Evolutionary conservation across 1,140 invertebrate species (phyloP).

Genomic region (Drosophila nasuta): DNA sequence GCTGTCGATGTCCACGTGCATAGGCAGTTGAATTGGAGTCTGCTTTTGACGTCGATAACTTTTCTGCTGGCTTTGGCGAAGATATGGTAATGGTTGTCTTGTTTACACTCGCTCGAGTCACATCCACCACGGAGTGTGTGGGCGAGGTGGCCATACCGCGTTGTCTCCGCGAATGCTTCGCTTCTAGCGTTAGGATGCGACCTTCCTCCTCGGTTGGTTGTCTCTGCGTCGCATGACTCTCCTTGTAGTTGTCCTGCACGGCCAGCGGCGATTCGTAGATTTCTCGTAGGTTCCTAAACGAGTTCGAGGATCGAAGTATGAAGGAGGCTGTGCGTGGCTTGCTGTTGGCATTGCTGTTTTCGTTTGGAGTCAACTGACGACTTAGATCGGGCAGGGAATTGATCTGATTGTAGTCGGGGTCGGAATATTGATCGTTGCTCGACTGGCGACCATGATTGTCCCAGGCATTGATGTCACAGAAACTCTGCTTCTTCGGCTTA

Average conservation of each 20-base stretch:
- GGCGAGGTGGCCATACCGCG: constrained; percentile 87
- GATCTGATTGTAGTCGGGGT: constrained; percentile 87
- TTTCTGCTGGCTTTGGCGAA: constrained; percentile 58
- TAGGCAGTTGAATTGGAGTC: background rate
- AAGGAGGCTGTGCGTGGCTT: constrained; percentile 67
- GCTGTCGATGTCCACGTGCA: background rate
- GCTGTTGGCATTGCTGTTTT: constrained; percentile 20
- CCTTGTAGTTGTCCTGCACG: constrained; percentile 72
- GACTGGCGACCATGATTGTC: constrained; percentile 73
- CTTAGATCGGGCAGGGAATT: constrained; percentile 81
- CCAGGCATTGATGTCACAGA: constrained; percentile 84
- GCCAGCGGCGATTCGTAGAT: constrained; percentile 89
- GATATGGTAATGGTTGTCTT: constrained; percentile 76
- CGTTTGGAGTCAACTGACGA: constrained; percentile 27
- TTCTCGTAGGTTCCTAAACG: constrained; percentile 86
- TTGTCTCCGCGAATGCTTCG: constrained; percentile 89
- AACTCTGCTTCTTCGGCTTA: constrained; percentile 88
- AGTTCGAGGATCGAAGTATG: constrained; percentile 69
- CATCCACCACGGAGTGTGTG: constrained; percentile 76
- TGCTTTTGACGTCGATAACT: constrained; percentile 21
- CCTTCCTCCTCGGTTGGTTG: constrained; percentile 85
- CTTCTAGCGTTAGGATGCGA: constrained; percentile 87
- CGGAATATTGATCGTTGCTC: constrained; percentile 85
- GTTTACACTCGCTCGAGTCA: constrained; percentile 50
- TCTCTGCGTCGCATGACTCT: constrained; percentile 25